These are phyloP conservation scores for Acronicta leporina DNA, from an alignment of 2,888 invertebrate genomes.

Conservation along the genomic window DNA sequence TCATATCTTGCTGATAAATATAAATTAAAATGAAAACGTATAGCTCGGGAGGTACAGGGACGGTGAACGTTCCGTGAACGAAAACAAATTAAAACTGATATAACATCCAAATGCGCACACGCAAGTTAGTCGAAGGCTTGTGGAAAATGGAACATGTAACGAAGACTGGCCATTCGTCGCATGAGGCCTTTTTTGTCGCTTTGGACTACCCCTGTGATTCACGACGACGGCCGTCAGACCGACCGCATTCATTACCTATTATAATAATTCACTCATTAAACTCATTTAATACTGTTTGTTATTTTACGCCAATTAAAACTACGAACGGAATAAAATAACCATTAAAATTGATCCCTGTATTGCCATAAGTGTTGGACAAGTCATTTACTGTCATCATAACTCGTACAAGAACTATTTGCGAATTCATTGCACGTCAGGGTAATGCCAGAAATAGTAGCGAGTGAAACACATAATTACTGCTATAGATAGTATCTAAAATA, in stretches of 20 bases:
- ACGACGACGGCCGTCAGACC: slow-evolving; percentile 56
- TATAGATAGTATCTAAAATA: slow-evolving; percentile 29
- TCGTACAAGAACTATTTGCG: slow-evolving; percentile 45
- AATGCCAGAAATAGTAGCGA: slow-evolving; percentile 38
- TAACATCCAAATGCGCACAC: slow-evolving; percentile 67
- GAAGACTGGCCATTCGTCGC: slow-evolving; percentile 42
- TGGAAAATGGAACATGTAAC: slow-evolving; percentile 62
- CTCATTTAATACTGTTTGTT: slow-evolving; percentile 55
- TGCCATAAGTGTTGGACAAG: slow-evolving; percentile 51
- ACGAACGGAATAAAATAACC: slow-evolving; percentile 40
- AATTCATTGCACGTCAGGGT: slow-evolving; percentile 41
- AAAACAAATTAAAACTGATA: slow-evolving; percentile 77
- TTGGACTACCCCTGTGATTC: slow-evolving; percentile 54
- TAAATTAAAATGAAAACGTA: slow-evolving; percentile 82
- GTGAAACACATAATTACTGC: slow-evolving; percentile 44
- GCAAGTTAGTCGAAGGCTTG: slow-evolving; percentile 57
- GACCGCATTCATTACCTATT: slow-evolving; percentile 61
- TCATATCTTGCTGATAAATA: slow-evolving; percentile 85
- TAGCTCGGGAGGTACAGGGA: slow-evolving; percentile 66
- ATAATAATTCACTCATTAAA: slow-evolving; percentile 63
- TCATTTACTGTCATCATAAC: slow-evolving; percentile 56
- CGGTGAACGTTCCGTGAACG: slow-evolving; percentile 62
- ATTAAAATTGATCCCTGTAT: slow-evolving; percentile 53
- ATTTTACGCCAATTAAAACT: slow-evolving; percentile 56
- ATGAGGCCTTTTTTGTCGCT: slow-evolving; percentile 61